Base-by-base conservation (phyloP, 2,113 vertebrate genomes). In the Phrynosoma blainvillii region DNA sequence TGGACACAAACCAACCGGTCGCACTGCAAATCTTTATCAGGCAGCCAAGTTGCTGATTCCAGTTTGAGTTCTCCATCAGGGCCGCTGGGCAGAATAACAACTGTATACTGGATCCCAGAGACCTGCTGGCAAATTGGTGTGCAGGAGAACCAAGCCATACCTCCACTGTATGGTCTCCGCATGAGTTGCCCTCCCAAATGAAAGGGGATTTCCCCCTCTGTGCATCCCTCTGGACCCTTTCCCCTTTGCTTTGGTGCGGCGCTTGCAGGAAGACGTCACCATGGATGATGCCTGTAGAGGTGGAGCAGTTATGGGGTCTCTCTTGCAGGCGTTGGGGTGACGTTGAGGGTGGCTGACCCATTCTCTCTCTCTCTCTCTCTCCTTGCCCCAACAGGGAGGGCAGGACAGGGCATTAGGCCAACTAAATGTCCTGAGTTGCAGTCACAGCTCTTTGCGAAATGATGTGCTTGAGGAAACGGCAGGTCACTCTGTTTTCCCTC, bases 1-100 rank as follows among this genome's bases (percentile, higher is more conserved):
- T n/a, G 79, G 80, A 68, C 25, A 27, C 0, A 25, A 71, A 30
- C 25, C 68, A 27, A 27, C 5, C 59, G 13, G 18, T 23, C 25
- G 21, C 27, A 25, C 87, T 91, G 40, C n/a, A 66, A 85, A 86
- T 87, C 92, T 90, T 91, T 95, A 1, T 59, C 95, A 93, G 89
- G 25, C 90, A 94, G 84, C 75, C 90, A 84, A 82, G 84, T 59
- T 30, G 25, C 1, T 92, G 95, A 96, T 96, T 91, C 96, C 96
- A 91, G 42, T 77, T 59, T 90, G 91, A 89, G 90, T 81, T 23
- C 32, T 36, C 66, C 25, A 27, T 91, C 74, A 78, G 47, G 88
- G 56, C 94, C 93, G 91, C 90, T 93, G 87, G 84, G 76, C 16
- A 93, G 86, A 82, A 75, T 87, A 86, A 92, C 92, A 88, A 36